Base-by-base conservation (phyloP, 2,113 vertebrate genomes). In the Zosterops japonicus region DNA sequence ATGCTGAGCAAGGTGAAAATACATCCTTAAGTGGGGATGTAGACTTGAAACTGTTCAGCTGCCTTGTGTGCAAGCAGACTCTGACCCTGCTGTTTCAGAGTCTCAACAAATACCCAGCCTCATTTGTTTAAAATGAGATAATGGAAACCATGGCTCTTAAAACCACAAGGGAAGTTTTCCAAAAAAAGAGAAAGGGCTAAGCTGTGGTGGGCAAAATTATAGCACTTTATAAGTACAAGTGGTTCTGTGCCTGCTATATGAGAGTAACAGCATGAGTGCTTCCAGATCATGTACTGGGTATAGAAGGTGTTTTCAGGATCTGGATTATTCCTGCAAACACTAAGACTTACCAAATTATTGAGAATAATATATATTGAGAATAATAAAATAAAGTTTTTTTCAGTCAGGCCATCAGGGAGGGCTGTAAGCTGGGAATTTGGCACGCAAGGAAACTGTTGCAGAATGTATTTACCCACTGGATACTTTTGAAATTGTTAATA, bases 111-210 rank as follows among this genome's bases (percentile, higher is more conserved):
- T 57, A 60, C 18, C 60, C 71, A 68, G 6, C 50, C 18, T 88
- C 71, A 50, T 90, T 94, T 69, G 50, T 83, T 87, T 74, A 64
- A 86, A 93, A 74, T 75, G 63, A 95, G 83, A 88, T 93, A 87
- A 95, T 90, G 83, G 80, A 81, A 93, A 93, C 63, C n/a, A 42
- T 21, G 47, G 35, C 16, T 95, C 39, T 84, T 52, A 87, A 93
- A 92, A 63, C 39, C 50, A 50, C 50, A 69, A 80, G 42, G 11
- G 29, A 83, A 59, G 5, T 81, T 89, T 47, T 1, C 4, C 42
- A 57, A 84, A 72, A 64, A 61, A 56, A 53, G 42, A 36, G 3
- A 35, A 47, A 47, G 24, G 22, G 39, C 71, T 57, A 12, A 88
- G 61, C 33, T 52, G 14, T 33, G 55, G 46, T 77, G 56, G 64